These are phyloP conservation scores for Eilema griseolum DNA, from an alignment of 2,888 invertebrate genomes.

Conservation along the genomic window DNA sequence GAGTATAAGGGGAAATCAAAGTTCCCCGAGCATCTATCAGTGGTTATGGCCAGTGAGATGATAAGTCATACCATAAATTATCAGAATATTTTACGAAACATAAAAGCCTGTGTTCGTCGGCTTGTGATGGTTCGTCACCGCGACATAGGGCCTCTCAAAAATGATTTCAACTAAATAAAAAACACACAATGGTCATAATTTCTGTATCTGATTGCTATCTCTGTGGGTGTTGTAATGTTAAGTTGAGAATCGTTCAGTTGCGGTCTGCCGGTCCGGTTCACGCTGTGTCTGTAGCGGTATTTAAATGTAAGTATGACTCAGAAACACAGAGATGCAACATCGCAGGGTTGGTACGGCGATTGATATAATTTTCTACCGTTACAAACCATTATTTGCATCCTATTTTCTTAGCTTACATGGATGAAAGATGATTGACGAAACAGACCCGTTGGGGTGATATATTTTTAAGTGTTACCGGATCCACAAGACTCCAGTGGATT, in stretches of 20 bases:
- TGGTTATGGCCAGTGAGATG: no score
- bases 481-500: no score
- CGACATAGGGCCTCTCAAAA: background rate
- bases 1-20: no score
- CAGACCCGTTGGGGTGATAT: no score
- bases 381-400: no score
- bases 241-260: conserved; percentile 53
- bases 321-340: conserved; percentile 21
- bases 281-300: conserved; percentile 55
- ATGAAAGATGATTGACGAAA: no score
- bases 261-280: conserved; percentile 49
- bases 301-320: conserved; percentile 49
- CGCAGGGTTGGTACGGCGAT: conserved; percentile 36
- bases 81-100: background rate
- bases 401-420: no score
- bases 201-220: conserved; percentile 33
- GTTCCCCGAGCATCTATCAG: no score
- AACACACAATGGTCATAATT: conserved; percentile 15
- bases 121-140: background rate
- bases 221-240: conserved; percentile 45
- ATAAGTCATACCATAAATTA: no score
- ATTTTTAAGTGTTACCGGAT: no score
- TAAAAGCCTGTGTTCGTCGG: background rate
- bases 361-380: no score
- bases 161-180: conserved; percentile 2